Conservation (phyloP, 2,113 vertebrate species). For the Atractosteus spatula region DNA sequence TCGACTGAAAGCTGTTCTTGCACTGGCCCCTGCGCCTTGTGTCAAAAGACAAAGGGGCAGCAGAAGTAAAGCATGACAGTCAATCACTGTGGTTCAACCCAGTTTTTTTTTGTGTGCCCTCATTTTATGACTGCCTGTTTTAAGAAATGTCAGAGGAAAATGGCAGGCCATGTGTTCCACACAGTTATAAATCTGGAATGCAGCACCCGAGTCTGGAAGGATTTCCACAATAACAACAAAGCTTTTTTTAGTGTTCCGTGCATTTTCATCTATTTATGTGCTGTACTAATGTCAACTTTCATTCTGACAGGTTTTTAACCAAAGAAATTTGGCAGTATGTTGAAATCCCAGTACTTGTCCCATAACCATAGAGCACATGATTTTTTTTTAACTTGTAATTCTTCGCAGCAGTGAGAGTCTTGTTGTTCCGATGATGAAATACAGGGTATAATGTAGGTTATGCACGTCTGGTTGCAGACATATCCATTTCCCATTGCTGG, state of each 20-base stretch:
- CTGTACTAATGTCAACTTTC: background rate
- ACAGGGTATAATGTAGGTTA: constrained; percentile 1
- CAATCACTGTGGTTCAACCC: constrained; percentile 33
- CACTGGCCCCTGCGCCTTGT: constrained; percentile 5
- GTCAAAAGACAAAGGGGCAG: background rate
- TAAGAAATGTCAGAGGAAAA: constrained; percentile 8
- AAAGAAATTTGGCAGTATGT: constrained; percentile 16
- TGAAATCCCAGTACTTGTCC: constrained; percentile 17
- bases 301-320: constrained; percentile 13
- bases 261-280: constrained; percentile 9
- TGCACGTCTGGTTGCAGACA: background rate
- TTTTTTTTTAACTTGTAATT: too few relatives aligned
- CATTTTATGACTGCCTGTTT: constrained; percentile 10
- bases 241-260: constrained; percentile 3
- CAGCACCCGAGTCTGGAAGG: constrained; percentile 10
- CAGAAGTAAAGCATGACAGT: constrained; percentile 13
- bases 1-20: constrained; percentile 16
- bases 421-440: background rate
- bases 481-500: background rate
- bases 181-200: background rate
- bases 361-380: background rate
- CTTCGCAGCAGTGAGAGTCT: too few relatives aligned
- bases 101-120: constrained; percentile 18
- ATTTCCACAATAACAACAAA: background rate
- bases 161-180: background rate